phyloP scores from a whole-genome alignment of 2,113 vertebrate species.

The Salvelinus alpinus region DNA sequence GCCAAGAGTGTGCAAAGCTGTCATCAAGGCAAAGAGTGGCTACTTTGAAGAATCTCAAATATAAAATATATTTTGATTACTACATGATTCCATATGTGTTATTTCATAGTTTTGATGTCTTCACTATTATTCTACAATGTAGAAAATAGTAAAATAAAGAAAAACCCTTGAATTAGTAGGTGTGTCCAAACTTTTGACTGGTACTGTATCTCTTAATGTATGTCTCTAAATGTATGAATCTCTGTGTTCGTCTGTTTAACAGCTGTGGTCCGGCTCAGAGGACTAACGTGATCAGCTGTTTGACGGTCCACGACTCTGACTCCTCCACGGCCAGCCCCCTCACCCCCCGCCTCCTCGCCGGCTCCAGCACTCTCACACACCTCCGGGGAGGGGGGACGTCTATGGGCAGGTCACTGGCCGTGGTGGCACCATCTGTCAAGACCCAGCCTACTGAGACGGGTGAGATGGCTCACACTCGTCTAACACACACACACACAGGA shows the following conservation, averaged over 20 bases:
- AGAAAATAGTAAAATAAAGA: too few relatives aligned
- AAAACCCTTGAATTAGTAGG: too few relatives aligned
- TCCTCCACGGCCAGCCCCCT: conserved; percentile 92
- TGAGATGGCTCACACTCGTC: not conserved
- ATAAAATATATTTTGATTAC: too few relatives aligned
- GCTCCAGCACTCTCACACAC: conserved; percentile 63
- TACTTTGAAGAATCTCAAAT: too few relatives aligned
- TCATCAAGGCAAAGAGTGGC: too few relatives aligned
- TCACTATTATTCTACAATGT: too few relatives aligned
- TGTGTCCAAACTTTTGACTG: too few relatives aligned
- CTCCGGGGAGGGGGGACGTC: conserved; percentile 77
- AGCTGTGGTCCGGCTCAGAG: conserved; percentile 83
- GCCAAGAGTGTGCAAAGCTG: too few relatives aligned
- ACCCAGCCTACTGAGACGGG: conserved; percentile 74
- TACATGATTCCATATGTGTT: too few relatives aligned
- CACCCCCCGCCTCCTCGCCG: conserved; percentile 69
- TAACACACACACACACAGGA: not conserved
- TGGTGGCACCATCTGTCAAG: conserved; percentile 85
- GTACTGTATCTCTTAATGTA: not conserved
- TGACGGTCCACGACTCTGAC: conserved; percentile 96
- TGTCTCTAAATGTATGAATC: not conserved
- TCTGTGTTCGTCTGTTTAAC: not conserved
- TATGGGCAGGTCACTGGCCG: conserved; percentile 81
- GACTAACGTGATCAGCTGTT: conserved; percentile 97
- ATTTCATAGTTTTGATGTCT: too few relatives aligned